These are phyloP conservation scores for Platysteira castanea DNA, from an alignment of 2,113 vertebrate species.

Conservation along the genomic window DNA sequence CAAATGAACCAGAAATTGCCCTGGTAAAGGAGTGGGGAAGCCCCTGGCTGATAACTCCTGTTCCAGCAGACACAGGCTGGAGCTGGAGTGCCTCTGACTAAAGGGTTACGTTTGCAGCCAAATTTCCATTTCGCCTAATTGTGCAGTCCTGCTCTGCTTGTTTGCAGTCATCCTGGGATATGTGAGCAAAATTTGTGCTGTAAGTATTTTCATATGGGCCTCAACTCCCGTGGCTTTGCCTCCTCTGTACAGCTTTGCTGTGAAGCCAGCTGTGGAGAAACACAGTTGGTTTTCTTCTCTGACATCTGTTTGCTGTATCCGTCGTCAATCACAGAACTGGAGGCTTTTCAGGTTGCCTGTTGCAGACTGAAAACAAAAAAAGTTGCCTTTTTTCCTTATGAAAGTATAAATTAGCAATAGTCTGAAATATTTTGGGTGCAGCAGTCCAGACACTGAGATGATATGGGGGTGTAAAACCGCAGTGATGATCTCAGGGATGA, in stretches of 20 bases:
- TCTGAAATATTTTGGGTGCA: not conserved
- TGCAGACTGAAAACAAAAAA: not conserved
- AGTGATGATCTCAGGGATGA: not conserved
- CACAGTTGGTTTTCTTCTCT: conserved; percentile 50
- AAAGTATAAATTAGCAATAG: not conserved
- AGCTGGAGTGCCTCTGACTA: not conserved
- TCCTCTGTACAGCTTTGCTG: conserved; percentile 17
- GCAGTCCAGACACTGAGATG: not conserved
- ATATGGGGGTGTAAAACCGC: not conserved
- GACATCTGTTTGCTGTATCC: conserved; percentile 54
- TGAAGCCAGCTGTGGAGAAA: conserved; percentile 55
- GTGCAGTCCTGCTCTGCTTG: conserved; percentile 24
- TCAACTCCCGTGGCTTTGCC: conserved; percentile 14
- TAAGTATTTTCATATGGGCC: conserved; percentile 26
- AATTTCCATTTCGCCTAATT: not conserved
- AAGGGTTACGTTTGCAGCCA: not conserved
- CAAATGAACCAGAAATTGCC: not conserved
- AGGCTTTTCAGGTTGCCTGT: conserved; percentile 1
- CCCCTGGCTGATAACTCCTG: not conserved
- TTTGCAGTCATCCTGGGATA: conserved; percentile 13
- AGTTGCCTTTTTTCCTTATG: not conserved
- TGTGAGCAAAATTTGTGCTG: not conserved
- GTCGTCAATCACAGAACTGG: conserved; percentile 15
- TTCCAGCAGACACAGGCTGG: not conserved
- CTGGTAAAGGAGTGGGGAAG: not conserved